A percentile compares a stretch with the other conserved stretches of the same genome.
phyloP scores from a whole-genome alignment of 2,888 invertebrate genomes.

The Diogma glabrata region DNA sequence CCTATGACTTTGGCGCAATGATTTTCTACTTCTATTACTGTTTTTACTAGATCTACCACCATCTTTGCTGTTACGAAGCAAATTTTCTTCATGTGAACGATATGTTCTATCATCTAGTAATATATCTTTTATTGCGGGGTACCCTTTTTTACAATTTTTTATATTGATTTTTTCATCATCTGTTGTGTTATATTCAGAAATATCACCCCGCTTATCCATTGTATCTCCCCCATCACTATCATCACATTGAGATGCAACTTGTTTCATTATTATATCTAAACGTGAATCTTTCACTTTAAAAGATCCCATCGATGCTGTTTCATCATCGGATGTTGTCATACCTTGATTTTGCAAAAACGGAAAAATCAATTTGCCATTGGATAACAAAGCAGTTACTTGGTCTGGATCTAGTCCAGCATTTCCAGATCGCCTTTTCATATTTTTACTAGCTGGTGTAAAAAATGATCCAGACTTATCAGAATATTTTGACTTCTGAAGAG shows the following conservation, averaged over 20 bases:
- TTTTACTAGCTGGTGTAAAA: conserved; percentile 25
- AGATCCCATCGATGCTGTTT: conserved; percentile 31
- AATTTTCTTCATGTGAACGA: conserved; percentile 22
- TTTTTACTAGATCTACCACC: conserved; percentile 23
- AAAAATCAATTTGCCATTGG: conserved; percentile 30
- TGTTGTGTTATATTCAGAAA: conserved; percentile 23
- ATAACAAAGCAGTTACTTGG: conserved; percentile 31
- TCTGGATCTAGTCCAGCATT: conserved; percentile 31
- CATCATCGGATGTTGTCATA: conserved; percentile 35
- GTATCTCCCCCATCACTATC: conserved; percentile 26
- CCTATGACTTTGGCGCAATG: conserved; percentile 22
- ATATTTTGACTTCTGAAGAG: conserved; percentile 34
- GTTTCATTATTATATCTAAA: conserved; percentile 33
- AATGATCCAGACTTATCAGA: conserved; percentile 23
- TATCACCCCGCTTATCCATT: conserved; percentile 18
- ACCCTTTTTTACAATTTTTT: conserved; percentile 23
- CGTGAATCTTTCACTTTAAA: conserved; percentile 34
- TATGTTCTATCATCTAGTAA: conserved; percentile 22
- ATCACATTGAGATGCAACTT: conserved; percentile 19
- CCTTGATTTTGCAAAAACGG: conserved; percentile 36
- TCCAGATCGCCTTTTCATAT: conserved; percentile 28
- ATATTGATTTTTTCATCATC: conserved; percentile 22
- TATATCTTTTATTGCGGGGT: conserved; percentile 5
- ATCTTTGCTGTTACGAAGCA: conserved; percentile 25
- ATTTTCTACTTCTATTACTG: conserved; percentile 31